Percentiles rank a stretch among this genome's conserved stretches.
Conservation (phyloP, 2,113 vertebrate genomes). For the Syngnathoides biaculeatus region DNA sequence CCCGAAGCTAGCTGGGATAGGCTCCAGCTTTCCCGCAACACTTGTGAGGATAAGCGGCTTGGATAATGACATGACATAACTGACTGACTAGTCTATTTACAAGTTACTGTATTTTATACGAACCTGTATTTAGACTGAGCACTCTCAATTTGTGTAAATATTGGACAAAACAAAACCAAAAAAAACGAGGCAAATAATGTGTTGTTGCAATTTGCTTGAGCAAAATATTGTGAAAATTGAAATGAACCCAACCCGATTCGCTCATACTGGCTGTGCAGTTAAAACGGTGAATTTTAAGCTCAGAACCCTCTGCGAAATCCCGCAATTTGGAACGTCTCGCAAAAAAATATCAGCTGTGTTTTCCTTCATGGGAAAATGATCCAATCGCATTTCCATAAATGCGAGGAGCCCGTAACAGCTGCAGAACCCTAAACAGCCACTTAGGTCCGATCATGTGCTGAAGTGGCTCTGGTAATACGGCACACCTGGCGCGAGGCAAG, state of each 20-base stretch:
- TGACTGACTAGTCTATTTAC: too few species aligned
- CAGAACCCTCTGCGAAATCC: conserved; percentile 13
- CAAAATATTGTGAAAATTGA: neutral
- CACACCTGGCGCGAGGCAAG: conserved; percentile 66
- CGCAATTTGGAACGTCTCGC: conserved; percentile 8
- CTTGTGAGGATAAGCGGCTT: too few species aligned
- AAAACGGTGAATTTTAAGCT: conserved; percentile 15
- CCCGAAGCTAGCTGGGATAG: too few species aligned
- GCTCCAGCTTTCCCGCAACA: too few species aligned
- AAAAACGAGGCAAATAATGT: neutral
- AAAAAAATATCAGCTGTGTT: conserved; percentile 15
- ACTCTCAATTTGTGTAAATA: neutral
- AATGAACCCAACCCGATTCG: neutral
- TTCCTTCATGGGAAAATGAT: conserved; percentile 20
- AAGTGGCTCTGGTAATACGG: conserved; percentile 52
- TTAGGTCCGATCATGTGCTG: conserved; percentile 57
- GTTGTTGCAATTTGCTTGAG: neutral
- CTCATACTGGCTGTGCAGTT: neutral
- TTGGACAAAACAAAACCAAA: neutral
- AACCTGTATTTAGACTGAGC: neutral
- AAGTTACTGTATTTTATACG: too few species aligned
- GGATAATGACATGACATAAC: too few species aligned
- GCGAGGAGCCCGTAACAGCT: conserved; percentile 40
- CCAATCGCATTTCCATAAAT: conserved; percentile 31
- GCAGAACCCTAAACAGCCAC: conserved; percentile 38